Evolutionary conservation across 30 jellyfish, hydroid and myxozoan species (phyloP).

Genomic region (Turritopsis dohrnii): DNA sequence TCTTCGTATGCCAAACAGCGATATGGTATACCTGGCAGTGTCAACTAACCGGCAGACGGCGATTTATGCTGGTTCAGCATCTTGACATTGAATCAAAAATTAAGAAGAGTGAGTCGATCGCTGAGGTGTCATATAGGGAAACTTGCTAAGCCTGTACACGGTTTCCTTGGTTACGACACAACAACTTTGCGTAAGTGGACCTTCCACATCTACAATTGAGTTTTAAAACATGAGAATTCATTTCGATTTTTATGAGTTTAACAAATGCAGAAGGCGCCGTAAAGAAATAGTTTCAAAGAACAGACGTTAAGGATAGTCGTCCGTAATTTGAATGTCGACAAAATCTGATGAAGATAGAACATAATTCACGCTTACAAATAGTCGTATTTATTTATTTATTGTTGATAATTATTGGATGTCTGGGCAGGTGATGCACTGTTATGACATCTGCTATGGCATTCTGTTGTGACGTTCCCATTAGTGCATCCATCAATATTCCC

Average conservation of each 20-base stretch:
- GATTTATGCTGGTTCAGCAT: constrained; percentile 70
- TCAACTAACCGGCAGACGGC: constrained; percentile 66
- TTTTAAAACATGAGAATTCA: background rate
- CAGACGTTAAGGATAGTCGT: too few relatives aligned
- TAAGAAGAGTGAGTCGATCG: background rate
- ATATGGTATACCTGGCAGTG: constrained; percentile 74
- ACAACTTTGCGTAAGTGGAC: background rate
- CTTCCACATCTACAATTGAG: background rate
- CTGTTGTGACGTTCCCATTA: background rate
- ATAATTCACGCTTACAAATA: background rate
- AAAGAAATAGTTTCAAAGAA: too few relatives aligned
- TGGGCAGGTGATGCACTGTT: background rate
- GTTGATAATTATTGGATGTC: background rate
- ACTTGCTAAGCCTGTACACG: background rate
- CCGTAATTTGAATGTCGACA: too few relatives aligned
- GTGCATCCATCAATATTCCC: too few relatives aligned
- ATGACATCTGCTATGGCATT: too few relatives aligned
- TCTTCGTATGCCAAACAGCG: constrained; percentile 58
- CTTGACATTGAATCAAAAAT: background rate
- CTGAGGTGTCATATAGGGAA: background rate
- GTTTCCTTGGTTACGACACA: background rate
- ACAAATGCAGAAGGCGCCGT: background rate
- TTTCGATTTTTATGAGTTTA: background rate
- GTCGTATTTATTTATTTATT: background rate
- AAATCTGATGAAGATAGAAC: background rate